These are phyloP conservation scores for Zaprionus camerounensis DNA, from an alignment of 1,140 invertebrate species.

Conservation along the genomic window DNA sequence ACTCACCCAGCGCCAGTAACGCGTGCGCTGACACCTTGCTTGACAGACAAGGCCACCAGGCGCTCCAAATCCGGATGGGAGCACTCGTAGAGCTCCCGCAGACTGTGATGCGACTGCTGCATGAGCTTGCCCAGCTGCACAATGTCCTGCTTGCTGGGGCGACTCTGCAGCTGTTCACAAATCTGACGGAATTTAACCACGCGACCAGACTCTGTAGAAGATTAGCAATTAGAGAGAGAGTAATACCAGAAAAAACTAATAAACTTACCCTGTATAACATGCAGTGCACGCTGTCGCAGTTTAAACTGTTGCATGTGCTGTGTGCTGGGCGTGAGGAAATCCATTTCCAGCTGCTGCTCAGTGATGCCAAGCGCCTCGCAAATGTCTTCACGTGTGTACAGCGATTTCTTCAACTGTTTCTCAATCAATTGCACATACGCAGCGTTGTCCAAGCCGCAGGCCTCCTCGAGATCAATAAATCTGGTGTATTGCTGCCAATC, in stretches of 20 bases:
- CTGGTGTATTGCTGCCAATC: conserved; percentile 87
- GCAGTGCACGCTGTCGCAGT: conserved; percentile 92
- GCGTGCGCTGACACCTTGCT: conserved; percentile 91
- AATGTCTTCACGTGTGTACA: conserved; percentile 92
- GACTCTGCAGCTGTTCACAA: conserved; percentile 67
- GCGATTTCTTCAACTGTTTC: conserved; percentile 87
- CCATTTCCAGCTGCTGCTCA: conserved; percentile 87
- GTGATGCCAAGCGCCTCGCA: conserved; percentile 87
- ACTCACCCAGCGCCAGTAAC: conserved; percentile 95
- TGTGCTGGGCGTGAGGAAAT: conserved; percentile 89
- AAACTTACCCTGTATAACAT: conserved; percentile 88
- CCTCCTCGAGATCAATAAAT: conserved; percentile 89
- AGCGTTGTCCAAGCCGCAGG: conserved; percentile 84
- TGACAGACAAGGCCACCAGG: conserved; percentile 91
- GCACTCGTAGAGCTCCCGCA: conserved; percentile 95
- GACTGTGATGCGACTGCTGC: conserved; percentile 94
- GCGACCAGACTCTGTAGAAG: conserved; percentile 89
- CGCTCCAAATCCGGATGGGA: conserved; percentile 95
- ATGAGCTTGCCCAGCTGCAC: conserved; percentile 92
- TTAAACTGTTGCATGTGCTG: conserved; percentile 90
- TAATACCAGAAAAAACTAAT: background rate
- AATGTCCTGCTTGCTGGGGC: conserved; percentile 47
- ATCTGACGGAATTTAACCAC: conserved; percentile 90
- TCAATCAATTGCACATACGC: conserved; percentile 86
- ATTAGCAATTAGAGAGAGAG: conserved; percentile 5